These are phyloP conservation scores for Plagiodera versicolora DNA, from an alignment of 2,888 invertebrate species.

Conservation along the genomic window DNA sequence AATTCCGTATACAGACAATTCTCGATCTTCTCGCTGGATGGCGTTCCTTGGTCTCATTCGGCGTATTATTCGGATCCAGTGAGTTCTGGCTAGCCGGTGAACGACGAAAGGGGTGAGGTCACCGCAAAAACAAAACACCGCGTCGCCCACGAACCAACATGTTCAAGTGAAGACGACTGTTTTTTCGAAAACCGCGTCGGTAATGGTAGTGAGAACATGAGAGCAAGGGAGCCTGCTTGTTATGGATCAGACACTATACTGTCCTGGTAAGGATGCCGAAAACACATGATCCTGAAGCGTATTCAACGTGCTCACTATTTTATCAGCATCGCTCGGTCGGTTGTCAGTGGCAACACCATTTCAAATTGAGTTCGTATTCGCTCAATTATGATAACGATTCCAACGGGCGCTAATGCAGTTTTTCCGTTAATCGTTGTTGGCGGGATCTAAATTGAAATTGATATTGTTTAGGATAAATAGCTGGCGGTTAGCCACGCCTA, in stretches of 20 bases:
- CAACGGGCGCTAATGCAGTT: too few relatives aligned
- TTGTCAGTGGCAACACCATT: neutral
- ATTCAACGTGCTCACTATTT: constrained; percentile 6
- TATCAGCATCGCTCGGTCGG: neutral
- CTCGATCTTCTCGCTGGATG: constrained; percentile 37
- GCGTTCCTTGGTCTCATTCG: constrained; percentile 43
- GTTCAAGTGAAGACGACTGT: constrained; percentile 6
- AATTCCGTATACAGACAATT: constrained; percentile 17
- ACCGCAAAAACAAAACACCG: constrained; percentile 36
- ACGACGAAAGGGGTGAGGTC: constrained; percentile 48
- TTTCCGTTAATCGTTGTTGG: neutral
- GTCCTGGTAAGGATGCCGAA: constrained; percentile 47
- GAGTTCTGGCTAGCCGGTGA: constrained; percentile 44
- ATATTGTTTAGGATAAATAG: constrained; percentile 36
- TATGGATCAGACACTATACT: constrained; percentile 51
- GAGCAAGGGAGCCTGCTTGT: constrained; percentile 39
- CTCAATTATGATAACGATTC: too few relatives aligned
- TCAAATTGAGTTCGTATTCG: too few relatives aligned
- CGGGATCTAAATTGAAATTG: constrained; percentile 2
- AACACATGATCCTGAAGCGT: constrained; percentile 1
- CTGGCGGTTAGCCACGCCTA: constrained; percentile 46
- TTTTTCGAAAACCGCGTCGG: neutral
- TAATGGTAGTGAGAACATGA: constrained; percentile 47
- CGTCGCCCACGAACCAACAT: constrained; percentile 25
- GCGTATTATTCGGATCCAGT: constrained; percentile 37